A percentile compares a stretch with the other conserved stretches of the same genome.
Evolutionary conservation across 2,888 invertebrate species (phyloP).

Genomic region (Diarsia brunnea): DNA sequence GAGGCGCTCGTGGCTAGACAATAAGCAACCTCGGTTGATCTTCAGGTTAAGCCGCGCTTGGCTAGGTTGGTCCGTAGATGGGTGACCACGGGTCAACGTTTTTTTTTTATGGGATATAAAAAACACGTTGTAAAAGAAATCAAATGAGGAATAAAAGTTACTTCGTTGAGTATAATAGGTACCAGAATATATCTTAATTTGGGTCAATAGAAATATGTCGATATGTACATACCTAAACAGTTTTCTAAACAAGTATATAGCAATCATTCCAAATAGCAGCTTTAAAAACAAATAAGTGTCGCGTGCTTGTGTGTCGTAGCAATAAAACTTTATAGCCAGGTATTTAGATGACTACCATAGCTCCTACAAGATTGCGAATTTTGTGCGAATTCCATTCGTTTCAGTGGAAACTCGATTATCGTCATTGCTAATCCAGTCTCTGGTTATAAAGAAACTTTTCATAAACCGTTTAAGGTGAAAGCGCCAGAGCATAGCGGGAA

Average conservation of each 20-base stretch:
- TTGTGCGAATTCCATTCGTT: constrained; percentile 53
- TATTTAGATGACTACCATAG: constrained; percentile 48
- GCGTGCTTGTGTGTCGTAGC: constrained; percentile 55
- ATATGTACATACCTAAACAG: constrained; percentile 4
- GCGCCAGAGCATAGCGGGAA: background rate
- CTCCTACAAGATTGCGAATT: constrained; percentile 35
- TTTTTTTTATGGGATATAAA: too few relatives aligned
- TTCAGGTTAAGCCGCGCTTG: too few relatives aligned
- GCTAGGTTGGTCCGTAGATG: too few relatives aligned
- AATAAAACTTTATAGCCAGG: constrained; percentile 56
- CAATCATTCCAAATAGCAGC: constrained; percentile 1
- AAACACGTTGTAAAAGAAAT: too few relatives aligned
- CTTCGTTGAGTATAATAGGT: background rate
- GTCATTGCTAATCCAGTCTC: background rate
- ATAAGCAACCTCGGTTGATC: too few relatives aligned
- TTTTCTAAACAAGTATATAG: constrained; percentile 7
- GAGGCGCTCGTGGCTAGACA: too few relatives aligned
- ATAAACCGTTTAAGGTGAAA: constrained; percentile 10
- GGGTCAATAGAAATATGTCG: background rate
- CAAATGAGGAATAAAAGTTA: background rate
- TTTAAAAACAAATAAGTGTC: constrained; percentile 50
- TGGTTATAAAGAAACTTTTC: constrained; percentile 12
- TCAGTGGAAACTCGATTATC: constrained; percentile 18
- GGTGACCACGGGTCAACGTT: too few relatives aligned
- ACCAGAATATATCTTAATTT: background rate